Evolutionary conservation across 1,140 invertebrate species (phyloP), one percentile per base, ranked within the genome.

Genomic region (Oedothorax gibbosus): DNA sequence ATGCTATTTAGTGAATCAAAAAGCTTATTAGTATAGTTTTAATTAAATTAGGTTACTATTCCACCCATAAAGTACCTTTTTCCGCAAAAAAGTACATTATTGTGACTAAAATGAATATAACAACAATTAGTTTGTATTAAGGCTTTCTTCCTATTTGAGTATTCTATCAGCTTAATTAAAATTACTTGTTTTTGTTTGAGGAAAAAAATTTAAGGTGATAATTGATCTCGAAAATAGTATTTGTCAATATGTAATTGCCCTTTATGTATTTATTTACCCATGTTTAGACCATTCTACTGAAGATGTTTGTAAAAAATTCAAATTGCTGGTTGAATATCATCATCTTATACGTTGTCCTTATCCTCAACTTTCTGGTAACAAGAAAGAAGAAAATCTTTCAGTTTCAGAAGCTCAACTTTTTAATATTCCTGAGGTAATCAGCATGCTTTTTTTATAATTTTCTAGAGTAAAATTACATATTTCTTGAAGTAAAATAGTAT

Each of bases 341-440:
- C 75, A 73, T 20, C 21, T 83, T 7, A 75, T 83, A 35, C 57
- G 81, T 0, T 83, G 71, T 68, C 81, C 81, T 18, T 83, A 83
- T 75, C 51, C 60, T 65, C 57, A 75, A 3, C 4, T 62, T 56
- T 8, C 51, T 35, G 71, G 75, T 8, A 18, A 75, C 57, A 51
- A 65, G 56, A 60, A 57, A 75, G n/a, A 66, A 12, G 71, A 69
- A 54, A 65, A 75, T 54, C 62, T 83, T n/a, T 65, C 50, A 8
- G 56, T 83, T 21, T 9, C 81, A 64, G 81, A 83, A 54, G 15
- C 21, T 15, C 69, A 83, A 49, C 35, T 64, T 12, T 83, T 54
- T 57, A 8, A 66, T 56, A 53, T 83, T 15, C 81, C 81, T 11
- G 12, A 83, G 60, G 81, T 83, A 75, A n/a, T 54, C 11, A 12